Percentiles rank a stretch among this genome's conserved stretches.
Conservation (phyloP, 2,888 invertebrate genomes). For the Panzeria rudis region DNA sequence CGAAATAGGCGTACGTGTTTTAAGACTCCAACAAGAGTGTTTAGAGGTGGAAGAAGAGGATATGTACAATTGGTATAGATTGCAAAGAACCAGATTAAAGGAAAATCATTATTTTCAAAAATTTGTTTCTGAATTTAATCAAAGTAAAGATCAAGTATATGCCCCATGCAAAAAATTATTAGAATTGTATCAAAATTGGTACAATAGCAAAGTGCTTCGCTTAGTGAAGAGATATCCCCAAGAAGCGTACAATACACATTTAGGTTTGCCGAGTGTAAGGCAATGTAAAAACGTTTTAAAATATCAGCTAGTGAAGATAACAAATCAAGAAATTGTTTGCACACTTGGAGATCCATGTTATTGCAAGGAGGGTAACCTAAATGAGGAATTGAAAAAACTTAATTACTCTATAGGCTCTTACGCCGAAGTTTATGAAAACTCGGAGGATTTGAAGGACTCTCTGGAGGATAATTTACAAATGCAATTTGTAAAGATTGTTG, state of each 20-base stretch:
- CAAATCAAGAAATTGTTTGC: constrained; percentile 72
- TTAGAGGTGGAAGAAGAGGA: constrained; percentile 72
- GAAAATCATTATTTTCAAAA: constrained; percentile 76
- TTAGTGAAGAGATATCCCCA: constrained; percentile 68
- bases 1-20: constrained; percentile 75
- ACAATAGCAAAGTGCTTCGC: constrained; percentile 52
- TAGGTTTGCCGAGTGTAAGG: constrained; percentile 78
- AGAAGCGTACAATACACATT: constrained; percentile 75
- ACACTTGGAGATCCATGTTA: constrained; percentile 63
- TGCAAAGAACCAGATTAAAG: constrained; percentile 64
- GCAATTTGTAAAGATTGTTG: constrained; percentile 4
- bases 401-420: constrained; percentile 74
- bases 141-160: constrained; percentile 74
- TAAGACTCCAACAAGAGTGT: constrained; percentile 74
- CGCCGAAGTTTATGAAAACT: constrained; percentile 42
- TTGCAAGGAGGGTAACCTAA: constrained; percentile 50
- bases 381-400: constrained; percentile 71
- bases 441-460: constrained; percentile 33
- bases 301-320: constrained; percentile 71
- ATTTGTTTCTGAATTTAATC: constrained; percentile 74
- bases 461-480: constrained; percentile 28
- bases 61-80: constrained; percentile 73
- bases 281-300: constrained; percentile 73
- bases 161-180: constrained; percentile 74
- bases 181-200: constrained; percentile 76